phyloP scores from a whole-genome alignment of 92 coral and sea anemone species.

The Epizoanthus fatuus region DNA sequence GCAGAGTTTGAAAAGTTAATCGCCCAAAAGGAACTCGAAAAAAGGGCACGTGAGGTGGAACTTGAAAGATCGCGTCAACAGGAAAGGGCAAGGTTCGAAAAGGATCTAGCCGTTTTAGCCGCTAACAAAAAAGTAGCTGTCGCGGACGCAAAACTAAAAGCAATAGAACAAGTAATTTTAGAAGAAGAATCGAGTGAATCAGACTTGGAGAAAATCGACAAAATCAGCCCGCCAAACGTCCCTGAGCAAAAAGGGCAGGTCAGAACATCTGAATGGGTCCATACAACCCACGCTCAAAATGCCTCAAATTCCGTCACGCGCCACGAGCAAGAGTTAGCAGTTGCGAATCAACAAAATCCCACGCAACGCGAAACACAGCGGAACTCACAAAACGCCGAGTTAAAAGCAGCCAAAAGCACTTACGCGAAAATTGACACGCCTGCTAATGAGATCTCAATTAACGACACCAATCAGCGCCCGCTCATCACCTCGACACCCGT shows the following conservation, averaged over 20 bases:
- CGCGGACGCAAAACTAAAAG: constrained; percentile 27
- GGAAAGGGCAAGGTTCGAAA: constrained; percentile 7
- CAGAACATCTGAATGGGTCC: neutral
- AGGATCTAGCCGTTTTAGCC: constrained; percentile 1
- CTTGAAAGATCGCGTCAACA: constrained; percentile 9
- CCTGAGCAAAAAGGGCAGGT: neutral
- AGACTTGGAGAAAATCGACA: no score
- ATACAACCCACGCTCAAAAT: neutral
- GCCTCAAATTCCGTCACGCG: neutral
- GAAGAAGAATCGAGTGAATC: neutral
- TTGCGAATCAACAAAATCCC: no score
- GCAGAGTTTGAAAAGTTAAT: neutral
- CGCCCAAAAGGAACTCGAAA: constrained; percentile 13
- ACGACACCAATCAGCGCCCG: neutral
- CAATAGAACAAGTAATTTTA: neutral
- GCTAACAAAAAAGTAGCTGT: constrained; percentile 19
- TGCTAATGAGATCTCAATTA: neutral
- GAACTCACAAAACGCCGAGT: neutral
- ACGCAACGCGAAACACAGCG: neutral
- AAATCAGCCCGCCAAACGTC: neutral
- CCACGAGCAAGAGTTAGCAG: neutral
- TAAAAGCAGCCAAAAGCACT: no score
- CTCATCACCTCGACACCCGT: constrained; percentile 33
- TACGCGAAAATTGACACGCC: neutral
- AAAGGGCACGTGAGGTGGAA: constrained; percentile 21